These are phyloP conservation scores for Pristionchus maxplancki DNA, from an alignment of 2,888 invertebrate genomes.

Conservation along the genomic window DNA sequence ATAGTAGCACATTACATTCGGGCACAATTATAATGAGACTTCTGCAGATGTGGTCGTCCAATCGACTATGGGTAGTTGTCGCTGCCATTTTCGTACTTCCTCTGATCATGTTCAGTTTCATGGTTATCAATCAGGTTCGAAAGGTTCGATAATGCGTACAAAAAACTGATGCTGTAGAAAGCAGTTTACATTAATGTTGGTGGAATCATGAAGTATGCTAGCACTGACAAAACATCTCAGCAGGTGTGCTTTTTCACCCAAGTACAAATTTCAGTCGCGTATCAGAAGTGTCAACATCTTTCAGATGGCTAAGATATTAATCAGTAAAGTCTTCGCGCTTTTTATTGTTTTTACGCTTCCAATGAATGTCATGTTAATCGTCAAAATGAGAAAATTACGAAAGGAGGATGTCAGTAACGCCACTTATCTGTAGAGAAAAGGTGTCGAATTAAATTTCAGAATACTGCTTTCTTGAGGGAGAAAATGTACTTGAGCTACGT, in stretches of 20 bases:
- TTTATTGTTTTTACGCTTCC: neutral
- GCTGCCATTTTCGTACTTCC: neutral
- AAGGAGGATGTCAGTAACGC: neutral
- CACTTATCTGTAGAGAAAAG: neutral
- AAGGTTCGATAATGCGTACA: neutral
- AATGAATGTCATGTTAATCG: neutral
- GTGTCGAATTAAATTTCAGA: neutral
- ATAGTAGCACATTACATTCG: no score
- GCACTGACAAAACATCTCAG: neutral
- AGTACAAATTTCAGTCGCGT: neutral
- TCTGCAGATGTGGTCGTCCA: neutral
- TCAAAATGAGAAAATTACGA: neutral
- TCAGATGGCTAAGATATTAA: neutral
- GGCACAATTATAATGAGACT: neutral
- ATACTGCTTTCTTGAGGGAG: neutral
- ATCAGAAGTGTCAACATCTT: no score
- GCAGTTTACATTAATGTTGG: neutral
- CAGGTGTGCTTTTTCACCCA: neutral
- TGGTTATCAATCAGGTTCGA: conserved; percentile 4
- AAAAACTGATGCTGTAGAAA: neutral
- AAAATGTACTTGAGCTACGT: neutral
- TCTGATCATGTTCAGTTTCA: neutral
- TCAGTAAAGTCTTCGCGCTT: neutral
- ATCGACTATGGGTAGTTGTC: neutral
- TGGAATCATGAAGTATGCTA: neutral